Evolutionary conservation across 2,888 invertebrate species (phyloP).

Genomic region (Trachelus troglodyta): DNA sequence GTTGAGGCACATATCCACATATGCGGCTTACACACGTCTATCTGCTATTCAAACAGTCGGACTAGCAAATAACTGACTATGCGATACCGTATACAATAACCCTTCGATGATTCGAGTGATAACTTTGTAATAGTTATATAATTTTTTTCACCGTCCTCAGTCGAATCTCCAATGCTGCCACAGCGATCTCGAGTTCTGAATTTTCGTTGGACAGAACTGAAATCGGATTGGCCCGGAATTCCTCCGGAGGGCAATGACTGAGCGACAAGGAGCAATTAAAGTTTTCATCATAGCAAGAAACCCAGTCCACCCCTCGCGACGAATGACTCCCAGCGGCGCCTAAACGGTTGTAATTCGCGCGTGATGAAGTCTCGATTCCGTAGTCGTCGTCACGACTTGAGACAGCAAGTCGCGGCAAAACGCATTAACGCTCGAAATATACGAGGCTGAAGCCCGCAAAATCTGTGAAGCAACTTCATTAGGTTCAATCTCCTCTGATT

Average conservation of each 20-base stretch:
- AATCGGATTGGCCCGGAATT: background rate
- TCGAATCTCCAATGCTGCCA: background rate
- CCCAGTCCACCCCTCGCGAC: background rate
- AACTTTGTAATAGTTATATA: background rate
- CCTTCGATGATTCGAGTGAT: background rate
- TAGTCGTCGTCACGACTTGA: background rate
- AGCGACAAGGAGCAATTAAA: slow-evolving; percentile 1
- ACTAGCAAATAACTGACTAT: background rate
- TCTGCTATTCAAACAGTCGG: background rate
- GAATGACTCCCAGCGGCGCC: background rate
- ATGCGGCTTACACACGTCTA: background rate
- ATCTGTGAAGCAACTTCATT: too few species aligned
- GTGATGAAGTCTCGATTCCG: background rate
- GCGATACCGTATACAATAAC: background rate
- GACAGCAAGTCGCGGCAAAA: too few species aligned
- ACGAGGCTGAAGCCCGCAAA: too few species aligned
- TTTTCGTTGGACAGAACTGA: background rate
- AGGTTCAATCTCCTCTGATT: too few species aligned
- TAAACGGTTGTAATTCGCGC: background rate
- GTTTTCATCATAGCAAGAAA: background rate
- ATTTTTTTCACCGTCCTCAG: background rate
- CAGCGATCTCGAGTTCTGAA: background rate
- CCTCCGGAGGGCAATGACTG: background rate
- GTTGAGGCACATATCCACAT: background rate
- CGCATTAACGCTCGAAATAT: too few species aligned